Evolutionary conservation across 2,888 invertebrate genomes (phyloP), one percentile per base, ranked within the genome.

Genomic region (Leucophenga montana): DNA sequence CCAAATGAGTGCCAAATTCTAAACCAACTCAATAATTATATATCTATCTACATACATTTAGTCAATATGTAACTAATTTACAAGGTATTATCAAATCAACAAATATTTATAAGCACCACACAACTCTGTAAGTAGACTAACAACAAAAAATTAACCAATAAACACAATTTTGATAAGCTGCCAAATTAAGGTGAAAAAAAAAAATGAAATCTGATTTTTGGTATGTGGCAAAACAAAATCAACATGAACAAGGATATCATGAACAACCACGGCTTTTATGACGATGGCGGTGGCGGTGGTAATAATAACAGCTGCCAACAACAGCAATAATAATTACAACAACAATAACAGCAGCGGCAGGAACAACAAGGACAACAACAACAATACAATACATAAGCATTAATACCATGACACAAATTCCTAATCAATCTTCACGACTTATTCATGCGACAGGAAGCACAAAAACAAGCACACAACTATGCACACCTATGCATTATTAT

Each of bases 341-440:
- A 4, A 1, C 8, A 56, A 59, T 31, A 33, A 59, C 3, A 13
- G 27, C 56, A 56, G 18, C 18, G 59, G 69, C 73, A 66, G 66
- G 71, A 73, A 73, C 71, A 69, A 71, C 68, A 57, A 13, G 22
- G 18, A 56, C 27, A 66, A 56, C 11, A 66, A 56, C 50, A 69
- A 68, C 57, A 71, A 16, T 8, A 31, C 3, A 39, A 59, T 75
- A 68, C 79, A 76, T 33, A 70, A 57, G 79, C 69, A 76, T 74
- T 81, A 82, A 79, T 79, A 69, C 79, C 80, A 79, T 72, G 76
- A 79, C 75, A 79, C 76, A 78, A 80, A 78, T 78, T 80, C 74
- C 82, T 80, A 80, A 80, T 80, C 79, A 80, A 82, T 80, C 79
- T 82, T 80, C 78, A 78, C 73, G 79, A 78, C 77, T 82, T 79